Base-by-base conservation (phyloP, 2,113 vertebrate genomes). In the Turdus rufiventris region DNA sequence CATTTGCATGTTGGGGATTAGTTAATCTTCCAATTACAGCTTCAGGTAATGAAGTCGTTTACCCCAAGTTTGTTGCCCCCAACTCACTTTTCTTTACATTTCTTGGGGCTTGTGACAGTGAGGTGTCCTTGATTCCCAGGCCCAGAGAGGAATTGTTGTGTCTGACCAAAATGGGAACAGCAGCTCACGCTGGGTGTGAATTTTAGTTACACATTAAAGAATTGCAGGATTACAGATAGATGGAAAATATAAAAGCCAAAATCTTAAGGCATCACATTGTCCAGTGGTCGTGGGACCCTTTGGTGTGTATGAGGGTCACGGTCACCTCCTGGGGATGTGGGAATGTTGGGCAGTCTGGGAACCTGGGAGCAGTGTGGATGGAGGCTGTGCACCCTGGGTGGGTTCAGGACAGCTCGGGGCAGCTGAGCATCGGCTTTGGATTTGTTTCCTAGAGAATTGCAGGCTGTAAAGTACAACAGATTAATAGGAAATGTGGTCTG, bases 251-350 rank as follows among this genome's bases (percentile, higher is more conserved):
- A 65, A 65, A 63, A 63, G 18, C 31, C 18, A 8, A 53, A 8
- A 23, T 24, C 31, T 43, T 11, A 18, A 42, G 38, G 38, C 48
- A 29, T 40, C 29, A 28, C 38, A 2, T 6, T 57, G n/a, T 20
- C 24, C 28, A 4, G 31, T 1, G 8, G 24, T 45, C 0, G 0
- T n/a, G 19, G 83, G 60, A 56, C 26, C 38, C 1, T 1, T 34
- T 0, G 0, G 53, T 19, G 9, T 5, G 0, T 14, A 12, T 0
- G 0, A 38, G 42, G 58, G 62, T 14, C 2, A 8, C 0, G 0
- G 42, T 31, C 57, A 28, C 54, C 40, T 62, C 67, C 2, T 1
- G 7, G 40, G 34, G 9, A 6, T 2, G 4, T 18, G 73, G 31
- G 48, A 36, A 6, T 50, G 28, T 7, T 14, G 2, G n/a, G 18